Conservation (phyloP, 1,140 invertebrate species). For the Coptotermes formosanus region DNA sequence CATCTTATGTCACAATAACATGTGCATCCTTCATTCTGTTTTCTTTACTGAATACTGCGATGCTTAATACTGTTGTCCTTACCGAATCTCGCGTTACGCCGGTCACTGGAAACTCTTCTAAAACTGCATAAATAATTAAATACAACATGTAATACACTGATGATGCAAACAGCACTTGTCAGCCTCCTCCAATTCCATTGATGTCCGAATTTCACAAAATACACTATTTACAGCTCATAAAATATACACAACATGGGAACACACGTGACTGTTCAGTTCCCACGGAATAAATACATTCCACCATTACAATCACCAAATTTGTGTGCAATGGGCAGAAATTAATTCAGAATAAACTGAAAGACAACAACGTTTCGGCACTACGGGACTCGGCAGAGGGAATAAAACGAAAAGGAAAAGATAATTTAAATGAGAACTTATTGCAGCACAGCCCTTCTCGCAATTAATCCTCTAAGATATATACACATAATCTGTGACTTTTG, state of each 20-base stretch:
- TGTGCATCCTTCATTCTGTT: not conserved
- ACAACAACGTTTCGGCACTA: too few species aligned
- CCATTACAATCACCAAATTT: not conserved
- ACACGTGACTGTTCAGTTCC: not conserved
- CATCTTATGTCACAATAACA: too few species aligned
- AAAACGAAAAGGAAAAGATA: too few species aligned
- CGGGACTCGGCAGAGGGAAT: too few species aligned
- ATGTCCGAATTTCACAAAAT: not conserved
- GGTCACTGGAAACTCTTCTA: not conserved
- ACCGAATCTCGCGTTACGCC: not conserved
- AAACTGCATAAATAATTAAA: constrained; percentile 9
- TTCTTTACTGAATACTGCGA: not conserved
- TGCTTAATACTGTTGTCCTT: not conserved
- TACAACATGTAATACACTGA: not conserved
- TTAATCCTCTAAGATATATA: not conserved
- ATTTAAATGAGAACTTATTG: too few species aligned
- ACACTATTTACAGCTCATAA: constrained; percentile 12
- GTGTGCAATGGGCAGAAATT: too few species aligned
- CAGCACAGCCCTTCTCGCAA: too few species aligned
- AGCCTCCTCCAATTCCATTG: not conserved
- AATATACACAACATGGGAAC: not conserved
- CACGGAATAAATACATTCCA: not conserved
- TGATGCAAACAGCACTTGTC: too few species aligned
- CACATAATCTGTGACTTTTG: not conserved
- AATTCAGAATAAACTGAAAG: too few species aligned